Evolutionary conservation across 2,888 invertebrate genomes (phyloP).

Genomic region (Alentia gelatinosa): DNA sequence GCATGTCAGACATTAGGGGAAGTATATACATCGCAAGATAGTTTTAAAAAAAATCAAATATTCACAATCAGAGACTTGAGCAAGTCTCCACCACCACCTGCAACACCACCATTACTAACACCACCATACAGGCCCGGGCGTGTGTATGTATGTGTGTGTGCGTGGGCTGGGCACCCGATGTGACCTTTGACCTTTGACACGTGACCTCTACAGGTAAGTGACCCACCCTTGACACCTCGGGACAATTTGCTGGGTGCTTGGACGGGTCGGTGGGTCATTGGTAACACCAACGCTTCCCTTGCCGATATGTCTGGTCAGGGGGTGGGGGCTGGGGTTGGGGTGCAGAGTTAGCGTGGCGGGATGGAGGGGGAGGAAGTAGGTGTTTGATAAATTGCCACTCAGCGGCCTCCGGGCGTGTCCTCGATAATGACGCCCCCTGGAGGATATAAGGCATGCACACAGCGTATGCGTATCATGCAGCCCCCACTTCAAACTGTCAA

Average conservation of each 20-base stretch:
- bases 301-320: no score
- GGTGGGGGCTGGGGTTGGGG: no score
- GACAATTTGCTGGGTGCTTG: not conserved
- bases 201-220: constrained; percentile 3
- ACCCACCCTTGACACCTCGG: not conserved
- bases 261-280: not conserved
- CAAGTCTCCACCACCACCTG: no score
- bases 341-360: not conserved
- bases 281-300: no score
- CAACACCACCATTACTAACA: no score
- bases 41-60: no score
- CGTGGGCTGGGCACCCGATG: not conserved
- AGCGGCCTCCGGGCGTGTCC: not conserved
- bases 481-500: not conserved
- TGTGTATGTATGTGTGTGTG: not conserved
- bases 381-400: constrained; percentile 7
- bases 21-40: no score
- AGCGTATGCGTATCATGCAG: not conserved
- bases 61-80: no score
- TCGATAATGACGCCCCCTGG: not conserved
- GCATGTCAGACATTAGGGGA: no score
- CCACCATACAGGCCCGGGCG: not conserved
- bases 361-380: not conserved
- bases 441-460: not conserved
- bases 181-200: constrained; percentile 2